Conservation (phyloP, 2,113 vertebrate genomes). For the Trematomus loennbergii region DNA sequence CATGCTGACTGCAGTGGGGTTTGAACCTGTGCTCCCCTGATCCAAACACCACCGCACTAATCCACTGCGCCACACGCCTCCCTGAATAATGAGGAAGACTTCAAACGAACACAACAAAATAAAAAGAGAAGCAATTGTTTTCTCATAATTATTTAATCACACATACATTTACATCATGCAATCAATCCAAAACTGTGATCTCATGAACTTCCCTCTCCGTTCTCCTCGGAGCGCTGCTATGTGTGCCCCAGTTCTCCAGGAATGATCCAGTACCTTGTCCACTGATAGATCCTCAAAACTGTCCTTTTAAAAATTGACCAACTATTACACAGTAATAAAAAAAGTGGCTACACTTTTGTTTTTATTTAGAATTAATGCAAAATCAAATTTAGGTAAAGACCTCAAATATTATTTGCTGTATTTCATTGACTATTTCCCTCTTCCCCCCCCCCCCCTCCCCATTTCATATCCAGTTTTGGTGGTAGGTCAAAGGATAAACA, state of each 20-base stretch:
- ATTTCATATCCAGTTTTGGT: conserved; percentile 69
- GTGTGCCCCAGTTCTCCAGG: conserved; percentile 79
- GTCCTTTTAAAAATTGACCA: conserved; percentile 74
- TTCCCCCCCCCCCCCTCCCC: conserved; percentile 35
- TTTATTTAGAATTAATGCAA: conserved; percentile 82
- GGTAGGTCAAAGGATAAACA: conserved; percentile 78
- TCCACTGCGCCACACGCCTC: too few species aligned
- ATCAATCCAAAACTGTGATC: conserved; percentile 83
- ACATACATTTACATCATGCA: conserved; percentile 88
- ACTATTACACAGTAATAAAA: conserved; percentile 87
- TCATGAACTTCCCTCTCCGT: conserved; percentile 69
- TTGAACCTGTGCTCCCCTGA: too few species aligned
- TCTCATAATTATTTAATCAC: conserved; percentile 87
- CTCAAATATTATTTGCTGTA: conserved; percentile 84
- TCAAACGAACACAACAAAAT: background rate
- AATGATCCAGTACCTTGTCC: conserved; percentile 84
- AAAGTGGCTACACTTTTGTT: conserved; percentile 75
- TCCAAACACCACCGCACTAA: too few species aligned
- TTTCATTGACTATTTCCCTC: conserved; percentile 61
- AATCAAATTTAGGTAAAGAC: conserved; percentile 89
- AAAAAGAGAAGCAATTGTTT: conserved; percentile 15
- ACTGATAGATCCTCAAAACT: conserved; percentile 69
- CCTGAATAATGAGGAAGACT: background rate
- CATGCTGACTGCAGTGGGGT: too few species aligned
- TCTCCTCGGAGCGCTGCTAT: conserved; percentile 71